These are phyloP conservation scores for Dorcus parallelipipedus DNA, from an alignment of 2,888 invertebrate genomes.

Conservation along the genomic window DNA sequence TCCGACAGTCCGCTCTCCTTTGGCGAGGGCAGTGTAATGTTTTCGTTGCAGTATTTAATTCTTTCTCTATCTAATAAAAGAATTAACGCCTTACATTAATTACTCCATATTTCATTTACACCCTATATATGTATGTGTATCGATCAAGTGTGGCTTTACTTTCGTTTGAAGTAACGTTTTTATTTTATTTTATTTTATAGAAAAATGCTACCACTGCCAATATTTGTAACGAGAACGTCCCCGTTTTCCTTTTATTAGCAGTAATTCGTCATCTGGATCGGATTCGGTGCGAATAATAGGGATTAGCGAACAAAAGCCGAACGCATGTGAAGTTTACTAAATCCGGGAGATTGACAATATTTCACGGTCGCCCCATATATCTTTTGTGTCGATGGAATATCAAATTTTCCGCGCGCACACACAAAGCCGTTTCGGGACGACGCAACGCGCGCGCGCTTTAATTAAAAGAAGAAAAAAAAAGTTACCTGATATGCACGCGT, in stretches of 20 bases:
- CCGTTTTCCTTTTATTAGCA: too few relatives aligned
- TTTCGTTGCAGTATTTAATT: slow-evolving; percentile 51
- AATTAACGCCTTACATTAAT: background rate
- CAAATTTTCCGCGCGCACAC: too few relatives aligned
- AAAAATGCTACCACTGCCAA: background rate
- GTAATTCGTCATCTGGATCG: background rate
- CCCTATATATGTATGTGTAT: background rate
- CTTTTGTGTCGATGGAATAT: background rate
- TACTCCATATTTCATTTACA: background rate
- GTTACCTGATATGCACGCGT: slow-evolving; percentile 70
- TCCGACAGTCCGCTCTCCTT: slow-evolving; percentile 49
- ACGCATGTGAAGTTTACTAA: slow-evolving; percentile 25
- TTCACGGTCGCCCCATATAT: slow-evolving; percentile 18
- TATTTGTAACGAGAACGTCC: background rate
- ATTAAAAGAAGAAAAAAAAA: too few relatives aligned
- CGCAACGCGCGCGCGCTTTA: too few relatives aligned
- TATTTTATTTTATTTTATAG: background rate
- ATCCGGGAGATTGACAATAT: slow-evolving; percentile 29
- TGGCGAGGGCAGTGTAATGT: slow-evolving; percentile 43
- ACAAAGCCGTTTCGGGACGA: too few relatives aligned
- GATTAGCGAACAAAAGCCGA: slow-evolving; percentile 17
- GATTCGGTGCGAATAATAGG: slow-evolving; percentile 7
- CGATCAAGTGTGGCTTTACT: too few relatives aligned
- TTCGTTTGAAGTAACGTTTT: too few relatives aligned
- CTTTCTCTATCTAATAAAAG: slow-evolving; percentile 47